These are phyloP conservation scores for Sphinx pinastri DNA, from an alignment of 2,888 invertebrate genomes.

Conservation along the genomic window DNA sequence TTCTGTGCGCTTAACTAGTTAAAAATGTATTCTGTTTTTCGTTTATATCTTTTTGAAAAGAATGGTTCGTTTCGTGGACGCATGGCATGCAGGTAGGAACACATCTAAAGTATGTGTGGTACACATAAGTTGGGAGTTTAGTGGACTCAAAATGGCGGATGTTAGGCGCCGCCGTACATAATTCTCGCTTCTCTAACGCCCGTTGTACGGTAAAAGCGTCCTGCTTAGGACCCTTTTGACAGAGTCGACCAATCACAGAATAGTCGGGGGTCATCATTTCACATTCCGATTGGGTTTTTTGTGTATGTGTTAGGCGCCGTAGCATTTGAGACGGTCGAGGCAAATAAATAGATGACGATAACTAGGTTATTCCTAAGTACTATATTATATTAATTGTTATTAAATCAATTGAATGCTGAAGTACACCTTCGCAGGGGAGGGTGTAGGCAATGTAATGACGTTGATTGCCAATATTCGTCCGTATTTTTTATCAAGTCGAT, in stretches of 20 bases:
- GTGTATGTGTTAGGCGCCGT: not conserved
- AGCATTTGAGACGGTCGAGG: not conserved
- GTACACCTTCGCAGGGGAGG: not conserved
- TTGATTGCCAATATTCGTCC: not conserved
- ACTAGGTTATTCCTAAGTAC: not conserved
- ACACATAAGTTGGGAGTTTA: constrained; percentile 31
- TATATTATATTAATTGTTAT: not conserved
- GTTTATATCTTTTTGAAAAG: constrained; percentile 7
- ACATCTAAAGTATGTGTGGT: constrained; percentile 14
- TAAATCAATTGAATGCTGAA: not conserved
- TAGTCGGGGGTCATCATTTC: constrained; percentile 36
- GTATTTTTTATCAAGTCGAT: constrained; percentile 33
- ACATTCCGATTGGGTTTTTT: constrained; percentile 35
- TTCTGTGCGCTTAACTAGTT: not conserved
- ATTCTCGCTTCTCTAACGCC: constrained; percentile 28
- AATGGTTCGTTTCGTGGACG: constrained; percentile 11
- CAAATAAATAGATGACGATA: not conserved
- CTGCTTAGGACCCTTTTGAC: constrained; percentile 45
- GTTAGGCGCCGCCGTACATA: constrained; percentile 39
- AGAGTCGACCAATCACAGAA: constrained; percentile 45
- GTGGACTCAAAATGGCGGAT: constrained; percentile 56
- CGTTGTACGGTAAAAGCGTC: constrained; percentile 44
- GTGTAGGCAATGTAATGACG: not conserved
- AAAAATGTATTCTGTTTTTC: not conserved
- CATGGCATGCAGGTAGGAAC: constrained; percentile 11